Percentiles rank a stretch among this genome's conserved stretches.
Conservation (phyloP, 2,113 vertebrate species). For the Cochlearius cochlearius region DNA sequence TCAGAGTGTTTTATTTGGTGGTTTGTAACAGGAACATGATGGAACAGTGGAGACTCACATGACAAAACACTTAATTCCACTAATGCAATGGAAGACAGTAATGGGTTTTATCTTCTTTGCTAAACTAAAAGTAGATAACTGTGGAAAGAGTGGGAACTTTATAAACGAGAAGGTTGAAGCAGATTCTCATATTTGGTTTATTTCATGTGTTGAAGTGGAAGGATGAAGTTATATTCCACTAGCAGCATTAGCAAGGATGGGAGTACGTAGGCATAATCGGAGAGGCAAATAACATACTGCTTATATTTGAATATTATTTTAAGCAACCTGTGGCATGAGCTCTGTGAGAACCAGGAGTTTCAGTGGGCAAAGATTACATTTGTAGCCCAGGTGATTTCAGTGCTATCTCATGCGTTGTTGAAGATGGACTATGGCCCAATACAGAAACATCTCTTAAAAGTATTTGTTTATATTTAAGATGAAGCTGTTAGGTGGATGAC, state of each 20-base stretch:
- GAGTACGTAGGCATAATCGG: neutral
- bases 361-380: neutral
- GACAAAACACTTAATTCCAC: conserved; percentile 13
- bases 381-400: neutral
- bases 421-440: neutral
- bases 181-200: neutral
- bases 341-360: neutral
- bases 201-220: neutral
- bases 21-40: neutral
- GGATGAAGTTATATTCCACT: neutral
- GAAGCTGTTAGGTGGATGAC: neutral
- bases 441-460: neutral
- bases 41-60: neutral
- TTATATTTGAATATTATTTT: neutral
- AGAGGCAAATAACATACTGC: neutral
- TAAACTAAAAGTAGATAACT: neutral
- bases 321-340: neutral
- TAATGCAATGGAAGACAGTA: neutral
- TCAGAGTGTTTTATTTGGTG: neutral
- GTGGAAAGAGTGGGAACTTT: neutral
- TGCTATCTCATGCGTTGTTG: fast-evolving
- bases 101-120: conserved; percentile 9
- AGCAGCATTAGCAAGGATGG: neutral
- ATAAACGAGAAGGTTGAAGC: neutral
- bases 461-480: neutral